These are phyloP conservation scores for Nylanderia fulva DNA, from an alignment of 1,140 invertebrate genomes.

Conservation along the genomic window DNA sequence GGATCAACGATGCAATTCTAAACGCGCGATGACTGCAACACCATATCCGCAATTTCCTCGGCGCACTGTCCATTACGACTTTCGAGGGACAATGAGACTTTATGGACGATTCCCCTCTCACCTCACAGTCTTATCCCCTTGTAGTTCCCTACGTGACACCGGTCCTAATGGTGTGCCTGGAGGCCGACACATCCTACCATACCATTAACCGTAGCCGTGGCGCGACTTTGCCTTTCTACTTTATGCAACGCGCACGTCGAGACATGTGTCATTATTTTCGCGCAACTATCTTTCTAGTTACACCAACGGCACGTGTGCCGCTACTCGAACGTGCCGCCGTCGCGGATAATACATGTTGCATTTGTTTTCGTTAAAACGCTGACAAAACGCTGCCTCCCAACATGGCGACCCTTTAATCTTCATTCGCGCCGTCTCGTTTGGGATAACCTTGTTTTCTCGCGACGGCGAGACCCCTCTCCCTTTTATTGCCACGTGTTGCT, in stretches of 20 bases:
- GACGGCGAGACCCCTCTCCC: background rate
- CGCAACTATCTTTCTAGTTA: constrained; percentile 81
- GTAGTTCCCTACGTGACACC: constrained; percentile 70
- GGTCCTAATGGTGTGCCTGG: constrained; percentile 72
- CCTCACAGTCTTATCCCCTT: constrained; percentile 45
- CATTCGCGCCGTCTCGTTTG: constrained; percentile 47
- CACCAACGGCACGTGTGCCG: constrained; percentile 72
- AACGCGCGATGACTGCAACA: constrained; percentile 48
- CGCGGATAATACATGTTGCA: constrained; percentile 74
- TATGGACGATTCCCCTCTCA: constrained; percentile 53
- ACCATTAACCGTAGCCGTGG: constrained; percentile 54
- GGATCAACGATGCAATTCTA: constrained; percentile 40
- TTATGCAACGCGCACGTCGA: constrained; percentile 56
- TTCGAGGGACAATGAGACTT: constrained; percentile 58
- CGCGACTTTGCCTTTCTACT: constrained; percentile 64
- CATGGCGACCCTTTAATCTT: constrained; percentile 52
- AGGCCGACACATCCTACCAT: constrained; percentile 57
- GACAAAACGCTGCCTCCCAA: constrained; percentile 52
- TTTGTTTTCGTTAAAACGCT: constrained; percentile 84
- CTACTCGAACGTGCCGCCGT: constrained; percentile 73
- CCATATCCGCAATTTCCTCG: constrained; percentile 44
- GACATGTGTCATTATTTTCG: constrained; percentile 82
- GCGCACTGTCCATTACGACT: constrained; percentile 55
- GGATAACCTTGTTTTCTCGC: constrained; percentile 36
- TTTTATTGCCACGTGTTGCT: constrained; percentile 50